phyloP scores from a whole-genome alignment of 2,888 invertebrate genomes.

The Agrochola lota region DNA sequence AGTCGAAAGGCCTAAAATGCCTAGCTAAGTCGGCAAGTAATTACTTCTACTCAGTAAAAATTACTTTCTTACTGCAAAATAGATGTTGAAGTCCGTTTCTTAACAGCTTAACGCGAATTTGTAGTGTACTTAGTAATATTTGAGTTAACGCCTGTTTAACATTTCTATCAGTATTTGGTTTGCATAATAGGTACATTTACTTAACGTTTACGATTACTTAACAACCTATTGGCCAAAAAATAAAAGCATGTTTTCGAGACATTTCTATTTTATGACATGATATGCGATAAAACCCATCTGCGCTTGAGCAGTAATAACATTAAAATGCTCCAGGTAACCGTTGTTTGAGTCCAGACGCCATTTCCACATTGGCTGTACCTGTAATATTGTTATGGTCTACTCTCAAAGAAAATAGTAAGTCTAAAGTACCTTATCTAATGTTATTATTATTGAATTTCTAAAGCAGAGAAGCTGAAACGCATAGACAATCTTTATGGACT shows the following conservation, averaged over 20 bases:
- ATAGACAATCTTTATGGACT: conserved; percentile 29
- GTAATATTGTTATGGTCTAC: conserved; percentile 48
- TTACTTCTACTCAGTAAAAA: neutral
- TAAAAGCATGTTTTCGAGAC: conserved; percentile 17
- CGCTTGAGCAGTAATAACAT: conserved; percentile 48
- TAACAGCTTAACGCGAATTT: too few species aligned
- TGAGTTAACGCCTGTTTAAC: neutral
- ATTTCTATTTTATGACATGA: conserved; percentile 37
- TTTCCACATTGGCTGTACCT: conserved; percentile 31
- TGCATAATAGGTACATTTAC: neutral
- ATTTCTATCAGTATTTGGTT: neutral
- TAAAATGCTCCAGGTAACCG: conserved; percentile 44
- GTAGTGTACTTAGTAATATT: too few species aligned
- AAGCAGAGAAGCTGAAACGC: conserved; percentile 7
- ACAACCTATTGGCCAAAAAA: conserved; percentile 24
- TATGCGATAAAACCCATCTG: conserved; percentile 57
- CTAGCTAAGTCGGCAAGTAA: too few species aligned
- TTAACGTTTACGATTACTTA: conserved; percentile 7
- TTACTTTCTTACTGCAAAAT: neutral
- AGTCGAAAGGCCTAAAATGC: too few species aligned
- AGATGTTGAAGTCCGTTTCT: too few species aligned
- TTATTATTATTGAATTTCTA: conserved; percentile 12
- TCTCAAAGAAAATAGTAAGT: conserved; percentile 15
- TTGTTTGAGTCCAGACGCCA: conserved; percentile 17
- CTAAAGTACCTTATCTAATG: conserved; percentile 15